Evolutionary conservation across 1,140 invertebrate species (phyloP), one percentile per base, ranked within the genome.

Genomic region (Oppia nitens): DNA sequence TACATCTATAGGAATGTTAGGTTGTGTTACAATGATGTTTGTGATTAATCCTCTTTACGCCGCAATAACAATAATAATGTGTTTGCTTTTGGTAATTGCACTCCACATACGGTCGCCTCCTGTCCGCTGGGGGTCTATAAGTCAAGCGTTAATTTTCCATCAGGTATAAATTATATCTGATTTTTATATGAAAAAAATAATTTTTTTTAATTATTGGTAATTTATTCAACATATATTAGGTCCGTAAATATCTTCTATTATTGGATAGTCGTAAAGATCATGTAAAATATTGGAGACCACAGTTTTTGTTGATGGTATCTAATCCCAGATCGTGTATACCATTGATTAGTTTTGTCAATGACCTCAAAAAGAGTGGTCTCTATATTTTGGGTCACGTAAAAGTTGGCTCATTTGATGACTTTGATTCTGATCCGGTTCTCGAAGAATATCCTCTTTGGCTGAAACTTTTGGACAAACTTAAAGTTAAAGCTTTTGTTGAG

Each of bases 201-300:
- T 62, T 48, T 45, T 61, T 27, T 11, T 53, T 47, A 32, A 28
- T 29, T 40, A 54, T 62, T 53, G 28, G n/a, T 26, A 62, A 61
- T 52, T 45, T 3, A 21, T 62, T 9, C 24, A 32, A 26, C 25
- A 2, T 14, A 26, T 70, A 70, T 51, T 65, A 84, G 81, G 88
- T 95, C 0, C 76, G 95, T 47, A 98, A 99, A 72, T 98, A 98
- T 72, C 75, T 99, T 3, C 70, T 99, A 0, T 80, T 98, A 69
- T 72, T 99, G 66, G 95, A 99, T 72, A 85, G 85, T 2, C 78
- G 95, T 3, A 95, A 98, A 64, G 87, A 95, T 70, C 95, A 99
- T 71, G 91, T 98, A 0, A 98, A 98, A 74, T 98, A 93, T 72
- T 99, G 96, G 96, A 74, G 95, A 26, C 95, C 95, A 0, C 95